Percentiles rank a stretch among this genome's conserved stretches.
phyloP scores from a whole-genome alignment of 1,140 invertebrate species.

The Cydia pomonella region DNA sequence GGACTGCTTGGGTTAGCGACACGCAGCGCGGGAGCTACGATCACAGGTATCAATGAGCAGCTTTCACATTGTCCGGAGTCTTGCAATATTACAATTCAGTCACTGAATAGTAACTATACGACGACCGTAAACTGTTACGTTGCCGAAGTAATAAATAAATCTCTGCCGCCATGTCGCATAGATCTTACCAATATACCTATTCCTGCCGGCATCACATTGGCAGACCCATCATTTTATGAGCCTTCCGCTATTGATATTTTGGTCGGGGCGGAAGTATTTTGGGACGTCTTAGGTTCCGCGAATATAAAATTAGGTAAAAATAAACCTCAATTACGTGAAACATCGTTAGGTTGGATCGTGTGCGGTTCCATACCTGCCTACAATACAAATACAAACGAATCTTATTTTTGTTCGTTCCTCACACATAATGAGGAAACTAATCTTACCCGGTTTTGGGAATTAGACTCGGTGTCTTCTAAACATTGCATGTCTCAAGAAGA shows the following conservation, averaged over 20 bases:
- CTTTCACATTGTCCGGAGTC: neutral
- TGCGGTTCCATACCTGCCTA: slow-evolving; percentile 38
- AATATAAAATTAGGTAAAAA: slow-evolving; percentile 43
- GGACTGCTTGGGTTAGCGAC: slow-evolving; percentile 39
- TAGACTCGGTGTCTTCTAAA: slow-evolving; percentile 34
- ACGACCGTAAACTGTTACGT: neutral
- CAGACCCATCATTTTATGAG: slow-evolving; percentile 53
- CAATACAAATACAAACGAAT: neutral
- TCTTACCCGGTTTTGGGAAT: slow-evolving; percentile 39
- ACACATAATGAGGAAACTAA: neutral
- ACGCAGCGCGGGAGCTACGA: neutral
- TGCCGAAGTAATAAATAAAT: no score
- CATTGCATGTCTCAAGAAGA: slow-evolving; percentile 32
- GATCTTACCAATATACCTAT: slow-evolving; percentile 38
- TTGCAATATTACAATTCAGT: slow-evolving; percentile 11
- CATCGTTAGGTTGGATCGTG: slow-evolving; percentile 46
- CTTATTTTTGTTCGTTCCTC: neutral
- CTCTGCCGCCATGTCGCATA: neutral
- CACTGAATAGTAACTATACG: slow-evolving; percentile 1
- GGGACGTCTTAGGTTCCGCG: slow-evolving; percentile 41
- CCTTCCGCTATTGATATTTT: slow-evolving; percentile 42
- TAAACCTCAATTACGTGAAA: slow-evolving; percentile 40
- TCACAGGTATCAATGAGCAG: slow-evolving; percentile 25
- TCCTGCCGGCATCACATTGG: slow-evolving; percentile 47
- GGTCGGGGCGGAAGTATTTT: slow-evolving; percentile 47